Conservation (phyloP, 2,113 vertebrate genomes). For the Gnathonemus echidnorhynchus region DNA sequence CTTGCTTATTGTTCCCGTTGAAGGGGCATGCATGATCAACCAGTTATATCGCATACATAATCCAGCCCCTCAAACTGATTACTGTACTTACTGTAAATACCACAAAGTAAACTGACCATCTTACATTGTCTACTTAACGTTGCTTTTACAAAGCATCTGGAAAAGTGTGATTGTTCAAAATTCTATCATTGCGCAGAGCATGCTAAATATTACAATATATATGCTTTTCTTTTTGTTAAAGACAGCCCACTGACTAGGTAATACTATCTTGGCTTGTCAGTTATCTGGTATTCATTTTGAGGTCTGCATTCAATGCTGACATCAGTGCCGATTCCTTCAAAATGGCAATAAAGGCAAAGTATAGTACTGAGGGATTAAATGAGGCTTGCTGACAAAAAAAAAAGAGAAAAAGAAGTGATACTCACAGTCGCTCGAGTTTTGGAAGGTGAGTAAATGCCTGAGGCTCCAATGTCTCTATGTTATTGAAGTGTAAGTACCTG, state of each 20-base stretch:
- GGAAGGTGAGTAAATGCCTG: constrained; percentile 89
- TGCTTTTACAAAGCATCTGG: neutral
- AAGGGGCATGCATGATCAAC: neutral
- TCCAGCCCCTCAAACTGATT: neutral
- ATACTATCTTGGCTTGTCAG: neutral
- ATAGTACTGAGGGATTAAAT: neutral
- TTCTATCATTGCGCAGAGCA: neutral
- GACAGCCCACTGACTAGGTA: neutral
- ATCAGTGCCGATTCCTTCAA: neutral
- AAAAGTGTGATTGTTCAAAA: neutral
- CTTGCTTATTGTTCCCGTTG: neutral
- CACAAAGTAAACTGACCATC: neutral
- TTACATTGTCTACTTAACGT: neutral
- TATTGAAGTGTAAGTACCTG: constrained; percentile 98
- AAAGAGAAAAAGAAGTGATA: constrained; percentile 32
- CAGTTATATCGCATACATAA: neutral
- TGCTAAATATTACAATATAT: neutral
- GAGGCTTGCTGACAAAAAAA: neutral
- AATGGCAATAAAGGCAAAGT: neutral
- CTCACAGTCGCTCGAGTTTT: constrained; percentile 95
- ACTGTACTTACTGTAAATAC: neutral
- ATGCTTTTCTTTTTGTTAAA: neutral
- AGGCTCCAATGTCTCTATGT: constrained; percentile 89
- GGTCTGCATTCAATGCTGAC: neutral
- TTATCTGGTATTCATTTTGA: neutral